Percentiles rank a stretch among this genome's conserved stretches.
Conservation (phyloP, 2,888 invertebrate genomes). For the Drosophila affinis region DNA sequence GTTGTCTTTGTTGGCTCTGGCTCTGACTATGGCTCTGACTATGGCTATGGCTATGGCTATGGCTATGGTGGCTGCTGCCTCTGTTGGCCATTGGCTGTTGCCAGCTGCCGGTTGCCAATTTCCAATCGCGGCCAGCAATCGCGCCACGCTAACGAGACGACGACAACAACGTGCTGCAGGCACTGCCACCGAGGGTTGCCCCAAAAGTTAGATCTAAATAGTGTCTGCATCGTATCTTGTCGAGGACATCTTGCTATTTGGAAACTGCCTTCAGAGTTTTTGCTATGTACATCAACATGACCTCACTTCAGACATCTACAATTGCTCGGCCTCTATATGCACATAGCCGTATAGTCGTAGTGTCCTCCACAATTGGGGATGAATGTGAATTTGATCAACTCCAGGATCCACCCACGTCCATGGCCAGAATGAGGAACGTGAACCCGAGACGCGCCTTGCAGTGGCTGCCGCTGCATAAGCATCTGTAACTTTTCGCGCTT, state of each 20-base stretch:
- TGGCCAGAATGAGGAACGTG: conserved; percentile 54
- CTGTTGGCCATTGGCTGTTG: conserved; percentile 41
- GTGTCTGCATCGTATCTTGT: not conserved
- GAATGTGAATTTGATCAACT: not conserved
- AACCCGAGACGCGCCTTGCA: conserved; percentile 61
- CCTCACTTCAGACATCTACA: no score
- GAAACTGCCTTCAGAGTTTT: no score
- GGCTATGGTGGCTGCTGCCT: conserved; percentile 35
- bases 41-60: conserved; percentile 14
- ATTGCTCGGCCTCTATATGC: no score
- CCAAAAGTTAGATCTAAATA: not conserved
- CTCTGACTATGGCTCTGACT: conserved; percentile 48
- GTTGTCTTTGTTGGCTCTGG: conserved; percentile 52
- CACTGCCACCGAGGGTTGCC: conserved; percentile 55
- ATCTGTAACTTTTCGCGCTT: conserved; percentile 82
- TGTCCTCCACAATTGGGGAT: not conserved
- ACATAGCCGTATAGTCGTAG: no score
- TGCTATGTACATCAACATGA: no score
- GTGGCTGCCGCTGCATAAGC: conserved; percentile 80
- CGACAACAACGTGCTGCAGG: conserved; percentile 74
- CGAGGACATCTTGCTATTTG: not conserved
- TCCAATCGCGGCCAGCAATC: conserved; percentile 74
- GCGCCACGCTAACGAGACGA: conserved; percentile 79
- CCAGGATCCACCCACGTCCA: conserved; percentile 56
- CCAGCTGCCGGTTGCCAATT: conserved; percentile 72